phyloP scores from a whole-genome alignment of 2,888 invertebrate genomes.

The Brachypalpus laphriformis region DNA sequence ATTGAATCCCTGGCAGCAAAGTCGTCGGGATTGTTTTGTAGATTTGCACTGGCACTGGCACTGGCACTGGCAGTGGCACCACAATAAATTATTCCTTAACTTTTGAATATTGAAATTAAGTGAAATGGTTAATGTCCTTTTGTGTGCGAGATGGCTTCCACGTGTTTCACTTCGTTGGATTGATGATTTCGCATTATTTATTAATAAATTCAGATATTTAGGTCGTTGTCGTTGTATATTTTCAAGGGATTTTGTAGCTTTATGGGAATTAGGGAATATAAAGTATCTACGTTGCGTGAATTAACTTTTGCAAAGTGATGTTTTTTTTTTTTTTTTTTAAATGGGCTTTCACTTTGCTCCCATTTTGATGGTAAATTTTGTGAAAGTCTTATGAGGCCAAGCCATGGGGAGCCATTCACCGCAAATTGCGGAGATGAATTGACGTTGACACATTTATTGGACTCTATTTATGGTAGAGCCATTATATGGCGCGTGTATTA shows the following conservation, averaged over 20 bases:
- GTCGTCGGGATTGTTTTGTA: conserved; percentile 25
- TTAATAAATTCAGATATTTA: conserved; percentile 71
- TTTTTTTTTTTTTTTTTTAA: conserved; percentile 1
- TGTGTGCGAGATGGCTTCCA: conserved; percentile 65
- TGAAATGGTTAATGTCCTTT: conserved; percentile 72
- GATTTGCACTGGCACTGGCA: conserved; percentile 34
- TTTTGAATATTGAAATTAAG: conserved; percentile 73
- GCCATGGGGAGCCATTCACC: conserved; percentile 20
- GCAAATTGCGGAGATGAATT: not conserved
- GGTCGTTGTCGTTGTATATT: conserved; percentile 28
- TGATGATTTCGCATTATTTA: conserved; percentile 72
- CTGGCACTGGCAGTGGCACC: conserved; percentile 42
- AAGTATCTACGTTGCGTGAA: conserved; percentile 36
- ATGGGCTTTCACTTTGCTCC: conserved; percentile 21
- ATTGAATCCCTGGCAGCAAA: conserved; percentile 44
- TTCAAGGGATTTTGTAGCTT: conserved; percentile 40
- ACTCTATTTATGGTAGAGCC: not conserved
- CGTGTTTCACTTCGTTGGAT: conserved; percentile 68
- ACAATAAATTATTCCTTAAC: conserved; percentile 71
- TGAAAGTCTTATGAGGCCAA: conserved; percentile 25
- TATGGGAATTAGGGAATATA: conserved; percentile 55
- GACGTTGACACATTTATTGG: not conserved
- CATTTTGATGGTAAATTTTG: conserved; percentile 19
- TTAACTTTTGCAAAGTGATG: conserved; percentile 56
- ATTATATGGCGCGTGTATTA: not conserved